phyloP scores from a whole-genome alignment of 2,888 invertebrate genomes.

The Nesidiocoris tenuis region DNA sequence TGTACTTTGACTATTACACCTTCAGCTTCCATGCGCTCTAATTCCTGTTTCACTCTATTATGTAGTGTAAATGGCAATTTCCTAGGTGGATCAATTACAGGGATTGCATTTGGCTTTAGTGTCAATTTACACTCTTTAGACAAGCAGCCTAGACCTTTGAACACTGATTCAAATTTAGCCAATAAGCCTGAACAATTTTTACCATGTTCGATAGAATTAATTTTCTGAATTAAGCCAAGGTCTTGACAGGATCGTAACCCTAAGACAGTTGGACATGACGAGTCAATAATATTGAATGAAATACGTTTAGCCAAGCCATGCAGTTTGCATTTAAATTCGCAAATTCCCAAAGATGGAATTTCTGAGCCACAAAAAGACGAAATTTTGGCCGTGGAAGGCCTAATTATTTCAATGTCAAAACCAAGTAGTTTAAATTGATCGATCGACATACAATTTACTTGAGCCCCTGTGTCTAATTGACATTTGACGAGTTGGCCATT shows the following conservation, averaged over 20 bases:
- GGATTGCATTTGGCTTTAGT: constrained; percentile 6
- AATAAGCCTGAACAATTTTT: background rate
- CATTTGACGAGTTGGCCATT: background rate
- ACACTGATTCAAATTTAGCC: background rate
- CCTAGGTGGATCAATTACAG: constrained; percentile 23
- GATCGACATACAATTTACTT: constrained; percentile 18
- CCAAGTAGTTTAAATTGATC: background rate
- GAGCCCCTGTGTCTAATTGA: constrained; percentile 14
- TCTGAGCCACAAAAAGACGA: constrained; percentile 11
- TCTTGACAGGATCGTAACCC: background rate
- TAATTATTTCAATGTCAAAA: background rate
- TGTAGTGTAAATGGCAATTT: constrained; percentile 9
- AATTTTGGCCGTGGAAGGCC: constrained; percentile 9
- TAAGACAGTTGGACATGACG: constrained; percentile 9
- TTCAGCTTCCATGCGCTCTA: constrained; percentile 10
- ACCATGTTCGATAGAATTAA: background rate
- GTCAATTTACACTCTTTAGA: constrained; percentile 1
- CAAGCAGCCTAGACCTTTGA: constrained; percentile 14
- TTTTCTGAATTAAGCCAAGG: background rate
- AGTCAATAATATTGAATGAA: constrained; percentile 2
- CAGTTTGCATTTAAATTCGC: background rate
- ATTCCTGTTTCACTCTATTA: constrained; percentile 18
- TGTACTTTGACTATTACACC: constrained; percentile 13
- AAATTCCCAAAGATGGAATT: too few relatives aligned
- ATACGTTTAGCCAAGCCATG: too few relatives aligned